These are phyloP conservation scores for Brachionus rubens DNA, from an alignment of 1,140 invertebrate genomes.

Conservation along the genomic window DNA sequence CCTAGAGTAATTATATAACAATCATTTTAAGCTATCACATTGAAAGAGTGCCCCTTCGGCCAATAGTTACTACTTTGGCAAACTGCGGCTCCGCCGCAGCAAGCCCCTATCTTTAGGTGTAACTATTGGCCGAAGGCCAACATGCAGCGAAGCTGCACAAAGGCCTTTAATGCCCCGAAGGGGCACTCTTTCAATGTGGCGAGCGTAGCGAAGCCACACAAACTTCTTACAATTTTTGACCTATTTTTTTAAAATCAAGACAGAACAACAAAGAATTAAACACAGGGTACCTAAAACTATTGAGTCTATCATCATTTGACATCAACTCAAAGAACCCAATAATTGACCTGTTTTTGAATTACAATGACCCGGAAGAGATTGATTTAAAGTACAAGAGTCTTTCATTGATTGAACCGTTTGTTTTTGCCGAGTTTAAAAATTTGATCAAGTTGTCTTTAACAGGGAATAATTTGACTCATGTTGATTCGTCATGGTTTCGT, in stretches of 20 bases:
- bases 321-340: not conserved
- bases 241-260: not conserved
- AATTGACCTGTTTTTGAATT: not conserved
- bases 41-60: too few relatives aligned
- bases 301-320: not conserved
- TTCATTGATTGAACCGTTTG: not conserved
- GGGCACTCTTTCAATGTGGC: too few relatives aligned
- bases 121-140: too few relatives aligned
- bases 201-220: too few relatives aligned
- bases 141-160: too few relatives aligned
- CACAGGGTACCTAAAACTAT: not conserved
- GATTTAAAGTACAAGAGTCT: conserved; percentile 28
- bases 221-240: too few relatives aligned
- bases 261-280: conserved; percentile 19
- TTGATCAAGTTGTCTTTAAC: not conserved
- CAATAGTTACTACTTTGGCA: too few relatives aligned
- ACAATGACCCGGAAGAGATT: not conserved
- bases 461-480: not conserved
- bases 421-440: conserved; percentile 12
- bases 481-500: not conserved
- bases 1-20: not conserved
- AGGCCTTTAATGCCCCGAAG: too few relatives aligned
- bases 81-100: too few relatives aligned
- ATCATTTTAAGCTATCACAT: too few relatives aligned
- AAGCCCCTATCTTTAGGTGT: too few relatives aligned